Conservation (phyloP, 2,888 invertebrate species). For the Ariolimax columbianus region DNA sequence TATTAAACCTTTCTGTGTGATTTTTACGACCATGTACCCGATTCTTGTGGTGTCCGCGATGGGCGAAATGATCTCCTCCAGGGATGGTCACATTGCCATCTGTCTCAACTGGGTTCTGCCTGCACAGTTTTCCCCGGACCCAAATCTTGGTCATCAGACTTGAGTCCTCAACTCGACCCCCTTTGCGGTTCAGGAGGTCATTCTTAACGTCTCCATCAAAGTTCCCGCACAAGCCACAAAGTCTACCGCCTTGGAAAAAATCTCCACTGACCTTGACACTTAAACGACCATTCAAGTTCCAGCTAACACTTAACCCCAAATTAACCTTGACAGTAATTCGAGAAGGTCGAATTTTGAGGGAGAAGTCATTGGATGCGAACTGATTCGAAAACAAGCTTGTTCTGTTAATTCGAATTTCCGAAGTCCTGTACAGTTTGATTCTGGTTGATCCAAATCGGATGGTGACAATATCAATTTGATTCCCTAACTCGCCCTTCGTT, state of each 20-base stretch:
- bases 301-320: constrained; percentile 13
- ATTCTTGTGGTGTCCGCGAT: not conserved
- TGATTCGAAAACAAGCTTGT: not conserved
- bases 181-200: constrained; percentile 7
- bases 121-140: constrained; percentile 24
- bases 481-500: not conserved
- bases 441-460: constrained; percentile 21
- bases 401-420: constrained; percentile 34
- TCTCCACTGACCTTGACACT: constrained; percentile 12
- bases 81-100: not conserved
- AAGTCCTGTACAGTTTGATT: constrained; percentile 36
- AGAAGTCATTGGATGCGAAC: not conserved
- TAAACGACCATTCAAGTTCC: constrained; percentile 10
- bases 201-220: constrained; percentile 19
- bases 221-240: constrained; percentile 44
- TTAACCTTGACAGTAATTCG: not conserved
- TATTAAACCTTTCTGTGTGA: not conserved
- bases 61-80: not conserved
- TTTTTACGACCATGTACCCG: not conserved
- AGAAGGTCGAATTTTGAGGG: not conserved
- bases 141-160: constrained; percentile 25
- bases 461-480: constrained; percentile 12
- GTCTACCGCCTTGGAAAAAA: not conserved
- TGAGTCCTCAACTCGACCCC: not conserved
- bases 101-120: not conserved